Conservation (phyloP, 2,888 invertebrate species). For the Spicauda simplicius region DNA sequence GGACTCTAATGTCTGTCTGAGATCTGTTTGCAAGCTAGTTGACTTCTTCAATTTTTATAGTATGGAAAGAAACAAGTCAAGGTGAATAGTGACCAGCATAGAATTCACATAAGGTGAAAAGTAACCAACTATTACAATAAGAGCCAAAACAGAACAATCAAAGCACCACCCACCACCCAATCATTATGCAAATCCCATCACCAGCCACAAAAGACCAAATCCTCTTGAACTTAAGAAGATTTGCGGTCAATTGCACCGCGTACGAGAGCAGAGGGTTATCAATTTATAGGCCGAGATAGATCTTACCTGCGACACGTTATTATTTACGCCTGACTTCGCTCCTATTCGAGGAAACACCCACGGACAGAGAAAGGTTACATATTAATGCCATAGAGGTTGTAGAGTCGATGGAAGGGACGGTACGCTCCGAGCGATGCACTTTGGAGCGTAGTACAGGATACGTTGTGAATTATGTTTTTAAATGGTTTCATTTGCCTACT, state of each 20-base stretch:
- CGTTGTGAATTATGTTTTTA: too few species aligned
- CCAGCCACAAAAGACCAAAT: conserved; percentile 25
- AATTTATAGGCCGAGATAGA: conserved; percentile 43
- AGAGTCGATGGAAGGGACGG: conserved; percentile 40
- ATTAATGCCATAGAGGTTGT: conserved; percentile 39
- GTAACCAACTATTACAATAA: too few species aligned
- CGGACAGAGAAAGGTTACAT: conserved; percentile 47
- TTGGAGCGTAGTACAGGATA: neutral
- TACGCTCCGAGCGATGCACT: neutral
- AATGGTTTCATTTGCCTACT: too few species aligned
- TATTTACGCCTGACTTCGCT: conserved; percentile 44
- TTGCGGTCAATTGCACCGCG: conserved; percentile 35
- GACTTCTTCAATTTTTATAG: too few species aligned
- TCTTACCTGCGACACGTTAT: conserved; percentile 43
- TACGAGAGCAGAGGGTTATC: conserved; percentile 37
- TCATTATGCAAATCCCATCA: conserved; percentile 23
- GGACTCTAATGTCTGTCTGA: too few species aligned
- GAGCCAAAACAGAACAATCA: too few species aligned
- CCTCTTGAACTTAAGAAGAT: conserved; percentile 30
- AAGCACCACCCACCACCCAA: conserved; percentile 23
- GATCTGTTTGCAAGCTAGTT: too few species aligned
- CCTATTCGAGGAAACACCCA: conserved; percentile 49
- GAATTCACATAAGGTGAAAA: too few species aligned
- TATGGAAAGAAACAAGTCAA: too few species aligned
- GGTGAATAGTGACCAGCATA: too few species aligned